Conservation (phyloP, 64 coral and sea anemone species). For the Acropora tenuis region DNA sequence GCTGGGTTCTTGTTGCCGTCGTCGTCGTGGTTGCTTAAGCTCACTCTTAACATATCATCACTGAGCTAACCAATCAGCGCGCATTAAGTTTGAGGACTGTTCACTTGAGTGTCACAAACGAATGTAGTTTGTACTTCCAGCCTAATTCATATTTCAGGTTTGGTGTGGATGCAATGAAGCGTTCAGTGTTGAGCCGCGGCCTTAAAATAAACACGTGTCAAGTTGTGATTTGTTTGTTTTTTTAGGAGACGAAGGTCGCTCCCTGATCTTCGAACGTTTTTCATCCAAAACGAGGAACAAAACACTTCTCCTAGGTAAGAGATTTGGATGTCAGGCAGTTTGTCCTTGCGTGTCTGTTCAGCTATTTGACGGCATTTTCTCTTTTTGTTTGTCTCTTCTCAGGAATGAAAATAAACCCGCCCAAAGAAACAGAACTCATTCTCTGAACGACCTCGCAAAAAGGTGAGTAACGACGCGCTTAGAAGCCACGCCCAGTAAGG, state of each 20-base stretch:
- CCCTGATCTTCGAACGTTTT: slow-evolving; percentile 69
- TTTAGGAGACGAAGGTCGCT: slow-evolving; percentile 76
- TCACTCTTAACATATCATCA: no score
- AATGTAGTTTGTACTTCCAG: no score
- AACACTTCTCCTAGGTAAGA: slow-evolving; percentile 12
- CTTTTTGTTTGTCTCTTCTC: neutral
- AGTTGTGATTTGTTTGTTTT: slow-evolving; percentile 2
- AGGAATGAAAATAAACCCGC: slow-evolving; percentile 24
- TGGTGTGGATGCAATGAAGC: no score
- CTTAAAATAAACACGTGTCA: neutral
- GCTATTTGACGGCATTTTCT: neutral
- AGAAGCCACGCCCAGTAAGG: no score
- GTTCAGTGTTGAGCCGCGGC: no score
- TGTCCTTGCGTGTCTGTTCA: neutral
- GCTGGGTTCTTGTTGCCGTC: no score
- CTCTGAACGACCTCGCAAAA: slow-evolving; percentile 84
- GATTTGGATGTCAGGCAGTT: neutral
- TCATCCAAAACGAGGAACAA: slow-evolving; percentile 47
- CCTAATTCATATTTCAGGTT: no score
- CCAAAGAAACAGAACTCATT: slow-evolving; percentile 44
- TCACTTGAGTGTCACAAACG: no score
- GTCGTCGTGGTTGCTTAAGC: no score
- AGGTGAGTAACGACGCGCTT: slow-evolving; percentile 56
- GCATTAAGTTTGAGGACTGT: no score
- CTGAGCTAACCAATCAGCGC: no score